These are phyloP conservation scores for Triops cancriformis DNA, from an alignment of 1,140 invertebrate genomes.

Conservation along the genomic window DNA sequence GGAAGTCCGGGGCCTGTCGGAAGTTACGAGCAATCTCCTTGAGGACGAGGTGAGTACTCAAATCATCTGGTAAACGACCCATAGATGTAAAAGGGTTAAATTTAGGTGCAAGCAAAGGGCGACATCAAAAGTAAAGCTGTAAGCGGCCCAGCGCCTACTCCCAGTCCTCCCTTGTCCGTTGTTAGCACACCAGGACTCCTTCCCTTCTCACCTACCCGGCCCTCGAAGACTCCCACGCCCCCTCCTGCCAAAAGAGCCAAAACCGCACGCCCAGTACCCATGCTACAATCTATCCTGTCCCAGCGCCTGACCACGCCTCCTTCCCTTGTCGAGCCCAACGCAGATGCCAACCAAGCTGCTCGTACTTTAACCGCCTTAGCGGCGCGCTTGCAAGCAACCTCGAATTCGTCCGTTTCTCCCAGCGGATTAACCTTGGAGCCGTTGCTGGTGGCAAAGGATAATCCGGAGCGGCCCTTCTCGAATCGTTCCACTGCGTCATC, in stretches of 20 bases:
- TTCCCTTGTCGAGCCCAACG: neutral
- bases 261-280: constrained; percentile 28
- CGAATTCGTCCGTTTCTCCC: neutral
- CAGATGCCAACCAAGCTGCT: neutral
- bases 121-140: neutral
- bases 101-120: neutral
- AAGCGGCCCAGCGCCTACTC: neutral
- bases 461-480: neutral
- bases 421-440: constrained; percentile 17
- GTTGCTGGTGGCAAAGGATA: neutral
- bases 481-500: neutral
- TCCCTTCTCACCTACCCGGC: neutral
- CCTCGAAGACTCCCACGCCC: constrained; percentile 12
- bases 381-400: neutral
- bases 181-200: neutral
- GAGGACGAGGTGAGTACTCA: neutral
- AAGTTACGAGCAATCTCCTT: constrained; percentile 25
- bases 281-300: constrained; percentile 29
- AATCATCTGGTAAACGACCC: neutral
- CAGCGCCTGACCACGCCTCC: constrained; percentile 22
- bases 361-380: neutral
- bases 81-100: neutral
- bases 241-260: constrained; percentile 20
- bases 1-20: constrained; percentile 31
- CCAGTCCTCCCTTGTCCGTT: neutral